phyloP scores from a whole-genome alignment of 23 tunicate genomes.

The Phallusia fumigata region DNA sequence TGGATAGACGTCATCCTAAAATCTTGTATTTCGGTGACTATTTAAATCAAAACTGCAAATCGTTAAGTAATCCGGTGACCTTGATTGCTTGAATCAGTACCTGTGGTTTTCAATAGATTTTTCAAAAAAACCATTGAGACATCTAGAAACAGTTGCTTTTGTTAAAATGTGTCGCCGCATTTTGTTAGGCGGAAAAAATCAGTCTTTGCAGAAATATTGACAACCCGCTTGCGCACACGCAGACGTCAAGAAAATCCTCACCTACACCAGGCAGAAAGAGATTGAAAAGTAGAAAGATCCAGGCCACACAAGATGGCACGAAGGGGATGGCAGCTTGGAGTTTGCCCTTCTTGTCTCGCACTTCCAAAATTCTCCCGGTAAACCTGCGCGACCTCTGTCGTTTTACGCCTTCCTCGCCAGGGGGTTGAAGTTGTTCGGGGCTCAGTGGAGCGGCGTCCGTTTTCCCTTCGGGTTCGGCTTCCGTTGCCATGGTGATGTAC shows the following conservation, averaged over 20 bases:
- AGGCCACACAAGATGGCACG: slow-evolving; percentile 42
- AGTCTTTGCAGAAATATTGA: no score
- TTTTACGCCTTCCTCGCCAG: background rate
- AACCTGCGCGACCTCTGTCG: slow-evolving; percentile 10
- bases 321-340: slow-evolving; percentile 67
- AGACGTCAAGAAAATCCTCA: slow-evolving; percentile 10
- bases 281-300: slow-evolving; percentile 66
- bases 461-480: background rate
- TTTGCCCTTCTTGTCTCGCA: slow-evolving; percentile 68
- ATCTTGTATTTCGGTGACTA: no score
- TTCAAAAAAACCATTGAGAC: no score
- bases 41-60: no score
- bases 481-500: background rate
- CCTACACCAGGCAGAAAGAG: slow-evolving; percentile 70
- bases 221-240: no score
- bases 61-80: no score
- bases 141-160: no score
- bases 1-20: no score
- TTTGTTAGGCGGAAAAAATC: no score
- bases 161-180: no score
- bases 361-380: slow-evolving; percentile 49
- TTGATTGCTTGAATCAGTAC: no score
- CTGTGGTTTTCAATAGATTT: no score
- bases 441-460: background rate
- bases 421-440: background rate